A percentile compares a stretch with the other conserved stretches of the same genome.
Evolutionary conservation across 2,797 vertebrate species (phyloP).

Genomic region (Lacerta agilis): DNA sequence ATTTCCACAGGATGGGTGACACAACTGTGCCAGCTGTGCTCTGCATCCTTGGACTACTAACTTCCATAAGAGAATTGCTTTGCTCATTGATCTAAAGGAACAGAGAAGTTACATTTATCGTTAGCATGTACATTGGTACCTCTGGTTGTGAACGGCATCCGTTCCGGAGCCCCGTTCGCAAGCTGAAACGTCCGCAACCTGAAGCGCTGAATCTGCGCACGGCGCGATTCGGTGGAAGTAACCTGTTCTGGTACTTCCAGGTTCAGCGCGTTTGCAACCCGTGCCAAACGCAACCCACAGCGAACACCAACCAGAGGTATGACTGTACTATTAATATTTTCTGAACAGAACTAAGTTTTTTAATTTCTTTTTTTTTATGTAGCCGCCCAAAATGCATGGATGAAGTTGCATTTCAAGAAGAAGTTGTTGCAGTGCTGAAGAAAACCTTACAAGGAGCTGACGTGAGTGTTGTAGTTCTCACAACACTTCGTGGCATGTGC

Average conservation of each 20-base stretch:
- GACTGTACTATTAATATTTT: no score
- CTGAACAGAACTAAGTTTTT: not conserved
- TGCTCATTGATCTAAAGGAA: not conserved
- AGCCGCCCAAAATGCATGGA: slow-evolving; percentile 95
- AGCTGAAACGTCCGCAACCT: no score
- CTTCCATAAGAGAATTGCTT: not conserved
- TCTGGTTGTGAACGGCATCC: no score
- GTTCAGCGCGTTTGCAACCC: no score
- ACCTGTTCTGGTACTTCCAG: no score
- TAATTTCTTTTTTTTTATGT: slow-evolving; percentile 12
- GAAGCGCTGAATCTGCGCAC: no score
- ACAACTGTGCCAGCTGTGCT: not conserved
- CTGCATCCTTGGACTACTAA: not conserved
- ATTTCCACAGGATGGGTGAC: not conserved
- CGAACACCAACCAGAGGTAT: no score
- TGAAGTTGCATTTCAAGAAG: slow-evolving; percentile 97
- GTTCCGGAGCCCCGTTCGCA: no score
- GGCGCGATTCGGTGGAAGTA: no score
- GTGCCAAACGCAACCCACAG: no score
- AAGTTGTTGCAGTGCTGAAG: slow-evolving; percentile 95
- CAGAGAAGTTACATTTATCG: not conserved
- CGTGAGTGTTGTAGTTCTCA: slow-evolving; percentile 80
- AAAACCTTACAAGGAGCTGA: slow-evolving; percentile 95
- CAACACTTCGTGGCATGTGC: not conserved
- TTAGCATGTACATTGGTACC: no score